Evolutionary conservation across 2,888 invertebrate species (phyloP).

Genomic region (Drosophila setosimentum): DNA sequence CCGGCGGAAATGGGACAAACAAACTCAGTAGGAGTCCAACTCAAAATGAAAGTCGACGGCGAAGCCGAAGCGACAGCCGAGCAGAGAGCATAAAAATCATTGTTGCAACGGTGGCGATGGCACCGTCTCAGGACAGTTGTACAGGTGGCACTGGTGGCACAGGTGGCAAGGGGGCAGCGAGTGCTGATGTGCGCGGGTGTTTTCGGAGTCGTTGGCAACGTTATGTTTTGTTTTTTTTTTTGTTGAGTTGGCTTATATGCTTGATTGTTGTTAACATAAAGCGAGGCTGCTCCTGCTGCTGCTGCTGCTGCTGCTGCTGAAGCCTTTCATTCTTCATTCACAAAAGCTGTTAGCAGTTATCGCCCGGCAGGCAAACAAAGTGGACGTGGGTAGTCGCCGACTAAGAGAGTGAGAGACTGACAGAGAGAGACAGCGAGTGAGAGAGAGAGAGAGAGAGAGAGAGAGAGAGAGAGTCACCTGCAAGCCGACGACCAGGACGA

Average conservation of each 20-base stretch:
- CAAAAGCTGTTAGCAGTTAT: slow-evolving; percentile 70
- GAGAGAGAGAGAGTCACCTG: not conserved
- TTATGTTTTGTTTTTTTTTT: slow-evolving; percentile 47
- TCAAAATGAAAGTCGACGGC: slow-evolving; percentile 13
- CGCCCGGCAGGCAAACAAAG: slow-evolving; percentile 65
- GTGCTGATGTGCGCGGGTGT: not conserved
- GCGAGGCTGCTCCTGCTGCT: slow-evolving; percentile 39
- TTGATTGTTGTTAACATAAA: slow-evolving; percentile 63
- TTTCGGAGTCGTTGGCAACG: slow-evolving; percentile 46
- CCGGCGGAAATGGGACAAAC: slow-evolving; percentile 61
- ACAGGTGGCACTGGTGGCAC: no score
- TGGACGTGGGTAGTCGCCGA: slow-evolving; percentile 51
- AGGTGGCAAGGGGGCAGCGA: not conserved
- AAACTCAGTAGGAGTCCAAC: slow-evolving; percentile 29
- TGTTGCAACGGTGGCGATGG: slow-evolving; percentile 42
- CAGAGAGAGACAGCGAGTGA: not conserved
- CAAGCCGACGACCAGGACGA: not conserved
- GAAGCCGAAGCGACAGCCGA: slow-evolving; percentile 42
- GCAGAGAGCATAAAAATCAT: slow-evolving; percentile 40
- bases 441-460: not conserved
- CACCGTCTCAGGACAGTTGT: slow-evolving; percentile 36
- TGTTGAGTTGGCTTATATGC: slow-evolving; percentile 24
- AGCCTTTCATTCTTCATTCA: slow-evolving; percentile 65
- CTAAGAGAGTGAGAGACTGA: not conserved
- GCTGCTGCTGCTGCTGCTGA: slow-evolving; percentile 16